Evolutionary conservation across 2,113 vertebrate genomes (phyloP), one percentile per base, ranked within the genome.

Genomic region (Antennarius striatus): DNA sequence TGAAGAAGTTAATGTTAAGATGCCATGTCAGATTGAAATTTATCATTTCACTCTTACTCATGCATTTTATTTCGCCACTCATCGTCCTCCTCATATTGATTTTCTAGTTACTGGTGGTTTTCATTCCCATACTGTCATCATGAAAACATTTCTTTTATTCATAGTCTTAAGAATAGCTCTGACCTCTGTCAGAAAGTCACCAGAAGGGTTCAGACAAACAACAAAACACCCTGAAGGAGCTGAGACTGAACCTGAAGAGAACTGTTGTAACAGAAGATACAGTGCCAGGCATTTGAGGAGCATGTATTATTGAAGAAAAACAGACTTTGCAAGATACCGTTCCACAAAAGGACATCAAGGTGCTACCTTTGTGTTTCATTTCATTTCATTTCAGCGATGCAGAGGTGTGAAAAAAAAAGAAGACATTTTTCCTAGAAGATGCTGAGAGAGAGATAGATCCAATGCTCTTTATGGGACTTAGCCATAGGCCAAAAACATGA

Each of bases 81-180:
- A 0, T 56, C 45, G 62, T 40, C 39, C 3, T 40, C 64, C 17
- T 17, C 40, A 22, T 49, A 40, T 49, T 57, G 49, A 48, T 83
- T 72, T 73, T 69, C 40, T 45, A 71, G 60, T 16, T 29, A 4
- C 15, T 68, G 12, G 36, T 63, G 0, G 68, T 65, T 73, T 54
- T 61, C 48, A 28, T 46, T 73, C 83, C 65, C 49, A 78, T 86
- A 86, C 80, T 74, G 81, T 89, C 85, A 62, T 61, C 66, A 72
- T 68, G 76, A 80, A 56, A 86, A 73, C 59, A 40, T 40, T 61
- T 71, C 42, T n/a, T 57, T 39, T 64, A 9, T 45, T 63, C 66
- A 32, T 42, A 46, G 51, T 66, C 36, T 16, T 43, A 40, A 45
- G 39, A 73, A 30, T 57, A 63, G 63, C 75, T 59, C 70, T 78